Evolutionary conservation across 2,113 vertebrate genomes (phyloP), one percentile per base, ranked within the genome.

Genomic region (Etheostoma spectabile): DNA sequence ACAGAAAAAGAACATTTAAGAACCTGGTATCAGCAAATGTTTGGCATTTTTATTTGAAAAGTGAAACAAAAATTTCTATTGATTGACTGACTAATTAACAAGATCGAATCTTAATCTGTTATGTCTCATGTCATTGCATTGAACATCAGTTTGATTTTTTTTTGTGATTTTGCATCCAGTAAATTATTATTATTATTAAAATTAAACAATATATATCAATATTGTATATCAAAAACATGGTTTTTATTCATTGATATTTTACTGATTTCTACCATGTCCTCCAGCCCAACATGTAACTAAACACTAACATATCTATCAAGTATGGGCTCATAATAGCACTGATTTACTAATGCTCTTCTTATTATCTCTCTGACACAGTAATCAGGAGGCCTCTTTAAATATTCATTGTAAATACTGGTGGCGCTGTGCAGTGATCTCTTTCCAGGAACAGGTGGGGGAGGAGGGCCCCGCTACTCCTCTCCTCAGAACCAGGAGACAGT

Each of bases 401-500:
- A 90, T 92, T 89, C 61, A 81, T 76, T 70, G 61, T 64, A 64
- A 90, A 87, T 65, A 72, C 72, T 77, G 76, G 62, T 79, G 84
- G 79, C 63, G 19, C 85, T 74, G 66, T 65, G 66, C 59, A 77
- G 79, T 86, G 82, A 90, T 90, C 55, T 85, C 78, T 56, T 93
- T 90, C 86, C 90, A 85, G 87, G 87, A 93, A 88, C 87, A 91
- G 87, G 79, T 82, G 79, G 77, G 42, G 74, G 82, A 68, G 83
- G 82, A 86, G 80, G 82, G 63, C 83, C 42, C 55, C 24, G 5
- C 38, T 66, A 65, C 67, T 75, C 64, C 59, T 65, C 64, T 80
- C 30, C 67, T 62, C 67, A 72, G 74, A 79, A 73, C 71, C 53
- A 65, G 45, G 59, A 80, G 67, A 74, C 61, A 35, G 71, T 53